Percentiles rank a stretch among this genome's conserved stretches.
Conservation (phyloP, 2,113 vertebrate species). For the Cephalopterus ornatus region DNA sequence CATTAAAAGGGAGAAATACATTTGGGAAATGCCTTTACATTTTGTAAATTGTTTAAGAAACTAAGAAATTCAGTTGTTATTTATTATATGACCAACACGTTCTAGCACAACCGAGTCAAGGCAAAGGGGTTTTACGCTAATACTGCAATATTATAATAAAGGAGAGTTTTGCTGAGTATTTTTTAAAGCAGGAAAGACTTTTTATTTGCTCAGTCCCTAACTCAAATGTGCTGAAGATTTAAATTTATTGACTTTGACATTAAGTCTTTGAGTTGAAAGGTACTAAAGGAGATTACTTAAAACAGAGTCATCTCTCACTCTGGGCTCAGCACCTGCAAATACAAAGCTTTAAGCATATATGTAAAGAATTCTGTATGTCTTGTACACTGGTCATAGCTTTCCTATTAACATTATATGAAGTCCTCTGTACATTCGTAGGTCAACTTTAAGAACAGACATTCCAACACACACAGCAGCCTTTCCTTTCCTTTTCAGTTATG, state of each 20-base stretch:
- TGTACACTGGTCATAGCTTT: background rate
- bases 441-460: background rate
- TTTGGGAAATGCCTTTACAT: background rate
- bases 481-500: background rate
- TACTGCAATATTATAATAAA: background rate
- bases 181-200: background rate
- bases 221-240: background rate
- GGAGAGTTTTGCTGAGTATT: background rate
- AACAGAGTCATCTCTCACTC: background rate
- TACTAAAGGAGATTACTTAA: background rate
- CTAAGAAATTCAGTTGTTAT: background rate
- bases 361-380: background rate
- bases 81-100: background rate
- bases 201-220: background rate
- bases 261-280: background rate
- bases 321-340: background rate
- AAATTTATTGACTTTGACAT: background rate
- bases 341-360: background rate
- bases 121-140: rapidly evolving
- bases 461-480: background rate
- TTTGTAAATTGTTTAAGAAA: background rate
- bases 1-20: background rate
- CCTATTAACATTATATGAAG: background rate
- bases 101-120: background rate
- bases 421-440: background rate